These are phyloP conservation scores for Branchellion lobata DNA, from an alignment of 2,888 invertebrate genomes.

Conservation along the genomic window DNA sequence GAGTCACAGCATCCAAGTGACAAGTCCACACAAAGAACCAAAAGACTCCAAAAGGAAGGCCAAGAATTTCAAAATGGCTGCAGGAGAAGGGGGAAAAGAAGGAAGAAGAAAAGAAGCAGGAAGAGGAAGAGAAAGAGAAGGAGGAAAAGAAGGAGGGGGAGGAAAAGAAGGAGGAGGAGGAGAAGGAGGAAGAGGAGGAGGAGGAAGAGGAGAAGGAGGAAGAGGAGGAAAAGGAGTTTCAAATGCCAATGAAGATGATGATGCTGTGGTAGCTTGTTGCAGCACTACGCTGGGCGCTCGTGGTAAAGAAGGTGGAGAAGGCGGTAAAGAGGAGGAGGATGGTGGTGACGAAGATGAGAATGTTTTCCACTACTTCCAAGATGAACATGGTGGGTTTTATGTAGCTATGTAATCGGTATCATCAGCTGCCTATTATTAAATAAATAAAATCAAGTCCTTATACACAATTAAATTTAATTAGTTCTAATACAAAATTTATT, in stretches of 20 bases:
- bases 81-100: not conserved
- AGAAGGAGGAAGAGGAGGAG: not conserved
- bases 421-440: too few relatives aligned
- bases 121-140: not conserved
- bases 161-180: not conserved
- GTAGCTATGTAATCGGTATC: too few relatives aligned
- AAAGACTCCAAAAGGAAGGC: not conserved
- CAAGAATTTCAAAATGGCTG: not conserved
- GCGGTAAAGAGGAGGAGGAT: not conserved
- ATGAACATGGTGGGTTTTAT: slow-evolving; percentile 71
- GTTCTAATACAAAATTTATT: not conserved
- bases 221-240: too few relatives aligned
- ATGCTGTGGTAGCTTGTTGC: not conserved
- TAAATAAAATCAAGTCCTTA: not conserved
- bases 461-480: not conserved
- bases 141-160: not conserved
- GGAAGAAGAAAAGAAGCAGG: not conserved
- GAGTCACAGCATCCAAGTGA: not conserved
- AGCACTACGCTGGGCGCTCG: not conserved
- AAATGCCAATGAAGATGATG: not conserved
- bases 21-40: not conserved
- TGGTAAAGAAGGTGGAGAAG: not conserved
- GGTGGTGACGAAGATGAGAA: slow-evolving; percentile 79
- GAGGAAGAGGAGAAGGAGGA: not conserved
- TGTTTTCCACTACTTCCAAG: slow-evolving; percentile 81